Conservation (phyloP, 2,888 invertebrate genomes). For the Melanargia galathea region DNA sequence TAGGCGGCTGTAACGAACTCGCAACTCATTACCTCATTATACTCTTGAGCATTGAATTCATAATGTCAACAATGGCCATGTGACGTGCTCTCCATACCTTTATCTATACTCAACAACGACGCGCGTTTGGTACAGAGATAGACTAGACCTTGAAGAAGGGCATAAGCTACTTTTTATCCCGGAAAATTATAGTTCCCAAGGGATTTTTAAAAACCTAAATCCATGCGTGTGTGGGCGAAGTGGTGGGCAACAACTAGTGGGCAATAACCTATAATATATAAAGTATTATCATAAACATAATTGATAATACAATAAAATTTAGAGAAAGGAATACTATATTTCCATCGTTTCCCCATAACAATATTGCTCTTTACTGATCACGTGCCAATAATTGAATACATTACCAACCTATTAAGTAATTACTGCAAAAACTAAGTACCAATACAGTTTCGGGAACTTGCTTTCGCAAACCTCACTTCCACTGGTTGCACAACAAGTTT, state of each 20-base stretch:
- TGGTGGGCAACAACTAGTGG: background rate
- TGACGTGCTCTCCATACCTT: background rate
- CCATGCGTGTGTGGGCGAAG: no score
- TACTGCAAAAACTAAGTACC: background rate
- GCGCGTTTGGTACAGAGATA: no score
- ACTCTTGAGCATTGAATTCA: constrained; percentile 22
- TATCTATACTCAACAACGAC: no score
- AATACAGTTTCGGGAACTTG: background rate
- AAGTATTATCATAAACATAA: no score
- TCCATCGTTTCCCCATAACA: background rate
- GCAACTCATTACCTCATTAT: constrained; percentile 26
- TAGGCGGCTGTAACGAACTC: constrained; percentile 35
- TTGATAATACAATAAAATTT: background rate
- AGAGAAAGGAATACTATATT: background rate
- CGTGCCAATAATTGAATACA: background rate
- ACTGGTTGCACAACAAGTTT: constrained; percentile 9
- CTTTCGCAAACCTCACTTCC: constrained; percentile 5
- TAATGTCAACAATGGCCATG: constrained; percentile 16
- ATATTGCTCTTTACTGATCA: background rate
- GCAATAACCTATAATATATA: no score
- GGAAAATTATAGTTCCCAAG: no score
- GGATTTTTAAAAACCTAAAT: no score
- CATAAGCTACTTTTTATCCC: no score
- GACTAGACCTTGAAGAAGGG: no score
- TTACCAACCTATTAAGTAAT: background rate